Percentiles rank a stretch among this genome's conserved stretches.
Conservation (phyloP, 2,797 vertebrate species). For the Ptychadena robeensis region DNA sequence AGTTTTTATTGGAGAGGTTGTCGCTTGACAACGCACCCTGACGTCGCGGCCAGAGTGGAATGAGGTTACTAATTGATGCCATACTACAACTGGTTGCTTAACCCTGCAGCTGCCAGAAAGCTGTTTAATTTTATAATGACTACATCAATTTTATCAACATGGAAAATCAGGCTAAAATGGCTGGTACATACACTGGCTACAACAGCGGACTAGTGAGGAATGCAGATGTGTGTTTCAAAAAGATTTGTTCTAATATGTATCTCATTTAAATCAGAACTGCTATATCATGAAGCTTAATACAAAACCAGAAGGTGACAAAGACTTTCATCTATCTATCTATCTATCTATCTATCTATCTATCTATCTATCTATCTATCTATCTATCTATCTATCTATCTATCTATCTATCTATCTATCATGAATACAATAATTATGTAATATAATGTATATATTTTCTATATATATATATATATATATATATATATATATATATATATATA, state of each 20-base stretch:
- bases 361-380: no score
- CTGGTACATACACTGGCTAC: background rate
- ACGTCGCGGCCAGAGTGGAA: slow-evolving; percentile 23
- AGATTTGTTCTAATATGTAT: background rate
- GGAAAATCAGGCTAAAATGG: background rate
- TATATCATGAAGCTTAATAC: background rate
- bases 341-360: no score
- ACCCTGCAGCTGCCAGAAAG: background rate
- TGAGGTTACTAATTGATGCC: slow-evolving; percentile 39
- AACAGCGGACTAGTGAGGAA: background rate
- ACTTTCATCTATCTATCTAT: background rate
- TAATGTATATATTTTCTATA: no score
- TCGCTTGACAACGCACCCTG: slow-evolving; percentile 48
- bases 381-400: no score
- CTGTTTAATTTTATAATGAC: background rate
- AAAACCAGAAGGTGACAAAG: no score
- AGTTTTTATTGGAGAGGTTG: slow-evolving; percentile 50
- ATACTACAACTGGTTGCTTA: slow-evolving; percentile 4
- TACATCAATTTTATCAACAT: background rate
- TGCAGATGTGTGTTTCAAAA: background rate
- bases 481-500: no score
- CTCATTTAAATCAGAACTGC: background rate
- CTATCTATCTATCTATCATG: no score
- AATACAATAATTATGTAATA: no score
- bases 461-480: no score